phyloP scores from a whole-genome alignment of 1,140 invertebrate species.

The Brachionus rotundiformis region DNA sequence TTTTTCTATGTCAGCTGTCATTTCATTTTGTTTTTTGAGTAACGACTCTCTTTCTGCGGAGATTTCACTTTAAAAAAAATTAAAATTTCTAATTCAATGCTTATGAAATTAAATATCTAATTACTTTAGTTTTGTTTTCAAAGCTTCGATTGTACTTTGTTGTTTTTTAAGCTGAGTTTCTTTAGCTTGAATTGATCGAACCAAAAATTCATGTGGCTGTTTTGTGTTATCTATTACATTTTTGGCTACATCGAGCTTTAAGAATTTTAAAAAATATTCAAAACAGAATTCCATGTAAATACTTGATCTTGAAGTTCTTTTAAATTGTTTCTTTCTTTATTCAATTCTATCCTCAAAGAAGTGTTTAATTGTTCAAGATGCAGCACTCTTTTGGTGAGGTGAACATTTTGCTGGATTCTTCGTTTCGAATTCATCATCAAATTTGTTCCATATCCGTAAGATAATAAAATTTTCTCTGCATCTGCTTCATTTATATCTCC shows the following conservation, averaged over 20 bases:
- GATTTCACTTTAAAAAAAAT: conserved; percentile 56
- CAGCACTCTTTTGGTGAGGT: conserved; percentile 61
- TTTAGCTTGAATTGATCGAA: conserved; percentile 59
- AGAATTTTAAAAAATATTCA: not conserved
- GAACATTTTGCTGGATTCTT: conserved; percentile 63
- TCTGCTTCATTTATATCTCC: conserved; percentile 60
- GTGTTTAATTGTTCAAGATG: conserved; percentile 62
- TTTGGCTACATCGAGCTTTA: conserved; percentile 59
- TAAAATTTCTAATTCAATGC: not conserved
- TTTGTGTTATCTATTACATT: conserved; percentile 60
- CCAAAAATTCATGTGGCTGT: conserved; percentile 63
- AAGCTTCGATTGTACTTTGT: conserved; percentile 55
- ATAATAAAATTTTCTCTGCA: conserved; percentile 62
- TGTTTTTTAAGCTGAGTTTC: conserved; percentile 59
- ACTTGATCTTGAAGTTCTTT: conserved; percentile 60
- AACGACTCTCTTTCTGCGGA: conserved; percentile 58
- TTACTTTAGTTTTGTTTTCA: conserved; percentile 57
- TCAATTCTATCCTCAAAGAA: conserved; percentile 57
- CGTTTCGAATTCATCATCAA: conserved; percentile 62
- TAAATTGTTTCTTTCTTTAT: conserved; percentile 58
- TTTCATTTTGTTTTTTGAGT: conserved; percentile 59
- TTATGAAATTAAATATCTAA: not conserved
- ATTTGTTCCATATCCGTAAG: conserved; percentile 64
- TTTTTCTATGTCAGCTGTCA: conserved; percentile 62
- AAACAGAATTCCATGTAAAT: too few species aligned